These are phyloP conservation scores for Pemphigus obesinymphae DNA, from an alignment of 1,140 invertebrate species.

Conservation along the genomic window DNA sequence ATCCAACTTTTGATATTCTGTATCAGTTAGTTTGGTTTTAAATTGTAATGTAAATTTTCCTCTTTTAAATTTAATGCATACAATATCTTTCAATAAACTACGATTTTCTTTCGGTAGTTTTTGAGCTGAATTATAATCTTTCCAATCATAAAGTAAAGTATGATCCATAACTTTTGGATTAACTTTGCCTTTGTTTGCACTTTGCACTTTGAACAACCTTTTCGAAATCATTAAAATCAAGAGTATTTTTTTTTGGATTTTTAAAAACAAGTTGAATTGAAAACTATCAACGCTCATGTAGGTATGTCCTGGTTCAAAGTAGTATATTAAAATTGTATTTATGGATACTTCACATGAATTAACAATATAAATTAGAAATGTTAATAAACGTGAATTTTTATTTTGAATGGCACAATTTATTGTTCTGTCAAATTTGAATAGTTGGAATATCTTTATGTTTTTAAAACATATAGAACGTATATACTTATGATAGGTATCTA, in stretches of 20 bases:
- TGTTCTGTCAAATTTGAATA: too few relatives aligned
- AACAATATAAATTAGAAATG: background rate
- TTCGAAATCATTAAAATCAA: conserved; percentile 8
- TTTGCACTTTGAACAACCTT: background rate
- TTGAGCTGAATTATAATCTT: background rate
- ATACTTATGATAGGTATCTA: too few relatives aligned
- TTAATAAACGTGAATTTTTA: too few relatives aligned
- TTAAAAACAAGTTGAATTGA: background rate
- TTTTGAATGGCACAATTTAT: too few relatives aligned
- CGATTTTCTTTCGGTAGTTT: background rate
- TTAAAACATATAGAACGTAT: too few relatives aligned
- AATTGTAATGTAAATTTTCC: background rate
- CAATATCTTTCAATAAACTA: conserved; percentile 9
- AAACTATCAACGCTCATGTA: background rate
- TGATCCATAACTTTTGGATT: background rate
- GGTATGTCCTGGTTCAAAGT: background rate
- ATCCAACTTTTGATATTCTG: background rate
- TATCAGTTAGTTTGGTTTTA: background rate
- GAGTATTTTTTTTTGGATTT: background rate
- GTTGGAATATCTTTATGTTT: too few relatives aligned
- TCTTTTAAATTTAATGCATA: conserved; percentile 2
- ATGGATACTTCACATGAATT: background rate
- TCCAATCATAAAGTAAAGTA: background rate
- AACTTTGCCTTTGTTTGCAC: background rate
- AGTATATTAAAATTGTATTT: background rate